These are phyloP conservation scores for Terrapene triunguis DNA, from an alignment of 2,113 vertebrate genomes.

Conservation along the genomic window DNA sequence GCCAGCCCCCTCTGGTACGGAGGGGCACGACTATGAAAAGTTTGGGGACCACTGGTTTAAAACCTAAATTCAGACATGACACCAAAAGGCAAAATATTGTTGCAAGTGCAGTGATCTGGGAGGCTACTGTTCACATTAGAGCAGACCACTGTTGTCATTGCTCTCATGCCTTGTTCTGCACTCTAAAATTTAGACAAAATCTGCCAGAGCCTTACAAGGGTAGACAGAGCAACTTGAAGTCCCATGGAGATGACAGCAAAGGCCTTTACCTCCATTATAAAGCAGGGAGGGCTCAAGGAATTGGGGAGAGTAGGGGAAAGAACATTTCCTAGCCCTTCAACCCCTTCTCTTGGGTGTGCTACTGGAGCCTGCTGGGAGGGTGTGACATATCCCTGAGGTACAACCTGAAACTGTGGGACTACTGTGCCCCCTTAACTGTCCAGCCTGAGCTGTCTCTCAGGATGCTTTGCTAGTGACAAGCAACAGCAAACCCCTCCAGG, in stretches of 20 bases:
- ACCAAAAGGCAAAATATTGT: not conserved
- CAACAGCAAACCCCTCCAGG: too few species aligned
- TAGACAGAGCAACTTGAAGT: not conserved
- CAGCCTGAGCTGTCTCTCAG: too few species aligned
- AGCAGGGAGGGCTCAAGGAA: not conserved
- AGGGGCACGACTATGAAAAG: too few species aligned
- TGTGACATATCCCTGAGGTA: not conserved
- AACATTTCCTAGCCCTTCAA: not conserved
- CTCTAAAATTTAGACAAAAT: not conserved
- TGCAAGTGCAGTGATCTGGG: not conserved
- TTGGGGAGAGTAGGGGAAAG: too few species aligned
- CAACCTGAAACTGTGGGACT: too few species aligned
- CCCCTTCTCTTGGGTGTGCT: not conserved
- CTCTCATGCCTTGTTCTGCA: not conserved
- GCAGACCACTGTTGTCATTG: not conserved
- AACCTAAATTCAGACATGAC: not conserved
- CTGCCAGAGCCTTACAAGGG: not conserved
- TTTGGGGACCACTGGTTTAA: not conserved
- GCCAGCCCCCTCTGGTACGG: too few species aligned
- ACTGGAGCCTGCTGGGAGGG: not conserved
- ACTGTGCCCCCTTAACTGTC: too few species aligned
- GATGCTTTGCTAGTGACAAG: too few species aligned
- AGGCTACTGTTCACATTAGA: not conserved
- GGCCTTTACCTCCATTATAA: not conserved
- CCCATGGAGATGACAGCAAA: not conserved